These are phyloP conservation scores for Akabosia matsudoensis DNA, from an alignment of 1,140 invertebrate genomes.

Conservation along the genomic window DNA sequence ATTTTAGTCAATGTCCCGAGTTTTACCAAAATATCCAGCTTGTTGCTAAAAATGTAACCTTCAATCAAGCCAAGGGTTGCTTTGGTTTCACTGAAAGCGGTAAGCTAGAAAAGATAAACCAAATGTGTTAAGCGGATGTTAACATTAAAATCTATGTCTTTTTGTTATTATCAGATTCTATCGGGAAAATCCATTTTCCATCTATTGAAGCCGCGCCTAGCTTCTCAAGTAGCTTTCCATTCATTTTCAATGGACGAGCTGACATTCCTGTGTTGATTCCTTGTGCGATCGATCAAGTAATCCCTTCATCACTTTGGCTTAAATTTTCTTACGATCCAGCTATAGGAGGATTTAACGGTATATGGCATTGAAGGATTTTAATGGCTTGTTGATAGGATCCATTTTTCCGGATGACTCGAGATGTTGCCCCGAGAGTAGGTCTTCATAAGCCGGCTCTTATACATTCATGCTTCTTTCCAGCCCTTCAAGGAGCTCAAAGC, in stretches of 20 bases:
- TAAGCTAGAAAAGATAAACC: background rate
- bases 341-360: background rate
- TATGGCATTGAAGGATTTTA: background rate
- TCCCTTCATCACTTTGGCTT: background rate
- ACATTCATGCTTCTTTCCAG: slow-evolving; percentile 92
- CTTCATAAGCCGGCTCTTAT: slow-evolving; percentile 85
- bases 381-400: slow-evolving; percentile 66
- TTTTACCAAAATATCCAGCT: slow-evolving; percentile 87
- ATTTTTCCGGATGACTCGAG: slow-evolving; percentile 96
- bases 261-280: slow-evolving; percentile 91
- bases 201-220: slow-evolving; percentile 92
- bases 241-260: slow-evolving; percentile 75
- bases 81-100: slow-evolving; percentile 94
- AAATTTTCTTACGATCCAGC: background rate
- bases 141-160: background rate
- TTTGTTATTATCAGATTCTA: slow-evolving; percentile 61
- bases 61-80: slow-evolving; percentile 88
- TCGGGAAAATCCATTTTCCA: slow-evolving; percentile 96
- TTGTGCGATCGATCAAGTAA: slow-evolving; percentile 94
- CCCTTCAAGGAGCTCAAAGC: slow-evolving; percentile 89
- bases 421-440: slow-evolving; percentile 87
- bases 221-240: slow-evolving; percentile 88
- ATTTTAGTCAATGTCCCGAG: slow-evolving; percentile 67
- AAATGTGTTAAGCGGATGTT: background rate
- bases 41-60: slow-evolving; percentile 74